Base-by-base conservation (phyloP, 35 echinoderm and acorn worm genomes). In the Apostichopus japonicus region DNA sequence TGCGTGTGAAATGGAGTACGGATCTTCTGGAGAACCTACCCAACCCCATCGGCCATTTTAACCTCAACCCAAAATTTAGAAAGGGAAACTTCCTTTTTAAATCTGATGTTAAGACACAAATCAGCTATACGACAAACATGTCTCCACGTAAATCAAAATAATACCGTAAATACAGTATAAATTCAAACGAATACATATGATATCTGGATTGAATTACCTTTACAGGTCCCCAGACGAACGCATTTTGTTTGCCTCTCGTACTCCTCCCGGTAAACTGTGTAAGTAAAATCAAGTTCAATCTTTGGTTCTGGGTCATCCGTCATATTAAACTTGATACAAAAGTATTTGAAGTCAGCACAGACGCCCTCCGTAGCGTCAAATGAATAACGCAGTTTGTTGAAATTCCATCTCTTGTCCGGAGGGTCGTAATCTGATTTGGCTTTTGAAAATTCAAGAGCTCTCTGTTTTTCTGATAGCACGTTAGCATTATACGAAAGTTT, bases 401-500 rank as follows among this genome's bases (percentile, higher is more conserved):
- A 91, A 5, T 55, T 51, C 63, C 63, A 89, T 67, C 63, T 53
- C 15, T 27, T 86, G 1, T 2, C 55, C 10, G 8, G n/a, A n/a
- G n/a, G n/a, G n/a, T n/a, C n/a, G n/a, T n/a, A n/a, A n/a, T n/a
- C n/a, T n/a, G n/a, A 86, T 21, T 1, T 23, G 27, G 1, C 27
- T 22, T 22, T 79, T 10, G 21, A 79, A 52, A 54, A 86, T 53
- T 8, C 6, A 11, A 52, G 27, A 1, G 27, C 55, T 57, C 83
- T 57, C 13, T 86, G 33, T 22, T 86, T 86, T 57, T 86, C 2
- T 9, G 27, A 9, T 6, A 86, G 11, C 10, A 86, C 90, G 63
- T 98, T 95, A 23, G 6, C 8, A 13, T 93, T 62, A 54, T 94
- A 87, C 24, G 79, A 91, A 61, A 84, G 55, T 3, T 86, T 86